Percentiles rank a stretch among this genome's conserved stretches.
These are phyloP conservation scores for Augochlorella aurata DNA, from an alignment of 2,888 invertebrate species.

Conservation along the genomic window DNA sequence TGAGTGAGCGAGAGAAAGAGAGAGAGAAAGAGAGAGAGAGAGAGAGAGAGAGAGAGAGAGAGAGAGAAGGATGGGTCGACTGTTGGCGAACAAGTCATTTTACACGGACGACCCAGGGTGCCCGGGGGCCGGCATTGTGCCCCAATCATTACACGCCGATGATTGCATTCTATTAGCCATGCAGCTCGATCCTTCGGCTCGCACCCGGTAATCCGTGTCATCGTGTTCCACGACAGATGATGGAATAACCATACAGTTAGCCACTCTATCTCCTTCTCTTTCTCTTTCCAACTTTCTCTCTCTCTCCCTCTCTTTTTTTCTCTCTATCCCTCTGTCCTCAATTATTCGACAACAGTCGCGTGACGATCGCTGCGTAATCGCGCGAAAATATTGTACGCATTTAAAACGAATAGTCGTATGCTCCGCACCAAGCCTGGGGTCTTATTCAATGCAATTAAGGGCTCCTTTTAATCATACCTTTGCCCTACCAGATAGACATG, in stretches of 20 bases:
- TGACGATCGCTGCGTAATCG: conserved; percentile 18
- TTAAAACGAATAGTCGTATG: conserved; percentile 18
- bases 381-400: conserved; percentile 20
- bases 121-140: conserved; percentile 59
- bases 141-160: conserved; percentile 72
- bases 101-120: conserved; percentile 55
- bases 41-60: neutral
- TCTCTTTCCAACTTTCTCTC: neutral
- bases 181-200: conserved; percentile 73
- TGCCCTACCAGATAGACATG: too few species aligned
- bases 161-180: conserved; percentile 78
- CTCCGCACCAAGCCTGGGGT: too few species aligned
- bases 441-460: neutral
- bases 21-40: conserved; percentile 42
- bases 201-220: conserved; percentile 74
- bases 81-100: conserved; percentile 63
- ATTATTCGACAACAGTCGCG: neutral
- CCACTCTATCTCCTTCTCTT: conserved; percentile 9
- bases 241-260: conserved; percentile 41
- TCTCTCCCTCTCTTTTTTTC: neutral
- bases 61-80: conserved; percentile 53
- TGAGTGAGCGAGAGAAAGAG: neutral
- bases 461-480: neutral
- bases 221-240: conserved; percentile 55
- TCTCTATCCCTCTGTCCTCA: neutral